Evolutionary conservation across 2,888 invertebrate genomes (phyloP), one percentile per base, ranked within the genome.

Genomic region (Drosophila incognita): DNA sequence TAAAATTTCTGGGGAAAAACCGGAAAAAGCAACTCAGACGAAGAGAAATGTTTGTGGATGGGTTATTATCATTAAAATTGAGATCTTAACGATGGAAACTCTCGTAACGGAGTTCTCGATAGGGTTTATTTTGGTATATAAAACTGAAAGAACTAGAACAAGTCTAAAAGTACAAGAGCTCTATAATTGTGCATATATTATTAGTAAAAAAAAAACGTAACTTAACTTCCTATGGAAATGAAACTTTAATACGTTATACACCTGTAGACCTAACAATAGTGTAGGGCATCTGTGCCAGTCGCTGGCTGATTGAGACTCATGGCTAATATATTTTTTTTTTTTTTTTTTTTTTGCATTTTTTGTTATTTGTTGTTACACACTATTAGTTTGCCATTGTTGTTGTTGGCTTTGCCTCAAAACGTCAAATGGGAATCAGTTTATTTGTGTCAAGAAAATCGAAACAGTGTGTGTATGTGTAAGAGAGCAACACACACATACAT

Each of bases 391-490:
- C 18, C 7, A 18, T 31, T 35, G 36, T 57, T 69, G 66, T 48
- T 63, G 51, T 73, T 74, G 64, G 68, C 61, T 53, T 48, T 42
- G 59, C 52, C 56, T 69, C 63, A 69, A 79, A 61, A 72, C 64
- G 31, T 68, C 65, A 79, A 79, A 70, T 70, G 63, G 73, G 64
- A 70, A 72, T 83, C 81, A 63, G 66, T 78, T 77, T 67, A 77
- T 66, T 71, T 83, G 74, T 83, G 81, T 75, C 68, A 86, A 69
- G 66, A 74, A 74, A 77, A 77, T n/a, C 31, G 54, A 81, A 49
- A 73, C 35, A 57, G 56, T 64, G 24, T 64, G 10, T n/a, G 7
- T 18, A n/a, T 40, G 38, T 38, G 38, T 38, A 1, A n/a, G 38
- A 38, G 29, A 29, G n/a, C 33, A 42, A 27, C 29, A 31, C 7